Evolutionary conservation across 2,113 vertebrate genomes (phyloP).

Genomic region (Arizona elegans): DNA sequence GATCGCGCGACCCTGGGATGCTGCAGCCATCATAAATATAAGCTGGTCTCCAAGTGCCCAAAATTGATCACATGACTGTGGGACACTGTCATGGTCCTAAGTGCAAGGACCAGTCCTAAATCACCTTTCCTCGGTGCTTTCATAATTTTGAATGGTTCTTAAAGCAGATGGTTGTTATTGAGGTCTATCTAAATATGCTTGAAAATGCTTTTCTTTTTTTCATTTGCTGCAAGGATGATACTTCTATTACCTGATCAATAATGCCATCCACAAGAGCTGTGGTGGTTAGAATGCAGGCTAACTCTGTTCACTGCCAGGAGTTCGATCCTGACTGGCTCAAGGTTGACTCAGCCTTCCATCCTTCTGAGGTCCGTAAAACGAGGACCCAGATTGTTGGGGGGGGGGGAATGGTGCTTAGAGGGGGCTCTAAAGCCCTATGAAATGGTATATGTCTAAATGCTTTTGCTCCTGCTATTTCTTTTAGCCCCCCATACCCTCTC

Average conservation of each 20-base stretch:
- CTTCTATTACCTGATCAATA: background rate
- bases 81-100: background rate
- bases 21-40: background rate
- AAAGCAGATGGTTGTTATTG: background rate
- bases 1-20: background rate
- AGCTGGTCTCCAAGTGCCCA: background rate
- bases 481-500: too few relatives aligned
- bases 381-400: too few relatives aligned
- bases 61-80: background rate
- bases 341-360: too few relatives aligned
- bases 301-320: too few relatives aligned
- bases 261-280: background rate
- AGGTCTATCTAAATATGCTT: background rate
- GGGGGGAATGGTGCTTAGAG: too few relatives aligned
- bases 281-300: too few relatives aligned
- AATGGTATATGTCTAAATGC: too few relatives aligned
- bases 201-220: background rate
- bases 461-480: background rate
- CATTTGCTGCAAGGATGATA: background rate
- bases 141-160: background rate
- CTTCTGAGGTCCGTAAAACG: too few relatives aligned
- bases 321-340: too few relatives aligned
- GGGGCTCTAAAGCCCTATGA: too few relatives aligned
- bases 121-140: background rate
- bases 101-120: background rate